A percentile compares a stretch with the other conserved stretches of the same genome.
These are phyloP conservation scores for Chydorus sphaericus DNA, from an alignment of 2,888 invertebrate genomes.

Conservation along the genomic window DNA sequence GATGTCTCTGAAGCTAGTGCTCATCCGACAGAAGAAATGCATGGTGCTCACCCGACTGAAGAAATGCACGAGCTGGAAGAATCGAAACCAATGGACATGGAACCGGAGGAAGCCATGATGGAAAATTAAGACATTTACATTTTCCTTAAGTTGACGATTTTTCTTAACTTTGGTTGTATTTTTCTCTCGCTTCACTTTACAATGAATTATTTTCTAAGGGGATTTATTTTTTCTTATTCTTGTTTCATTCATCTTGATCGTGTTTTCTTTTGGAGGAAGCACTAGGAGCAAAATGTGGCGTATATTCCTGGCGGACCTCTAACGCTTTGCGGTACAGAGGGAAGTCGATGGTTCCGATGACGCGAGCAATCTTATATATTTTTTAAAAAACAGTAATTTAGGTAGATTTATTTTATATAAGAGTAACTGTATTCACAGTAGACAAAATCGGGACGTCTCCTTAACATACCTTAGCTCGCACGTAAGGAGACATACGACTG, in stretches of 20 bases:
- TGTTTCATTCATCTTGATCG: no score
- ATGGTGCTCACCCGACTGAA: not conserved
- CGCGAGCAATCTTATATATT: conserved; percentile 4
- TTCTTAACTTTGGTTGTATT: not conserved
- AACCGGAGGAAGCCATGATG: not conserved
- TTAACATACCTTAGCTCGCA: conserved; percentile 3
- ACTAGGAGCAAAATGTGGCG: not conserved
- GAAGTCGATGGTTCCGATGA: conserved; percentile 1
- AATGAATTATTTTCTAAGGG: no score
- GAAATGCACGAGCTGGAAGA: not conserved
- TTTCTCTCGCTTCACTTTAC: not conserved
- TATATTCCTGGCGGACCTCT: conserved; percentile 7
- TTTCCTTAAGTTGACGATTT: no score
- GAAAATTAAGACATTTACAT: not conserved
- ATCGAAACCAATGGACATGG: not conserved
- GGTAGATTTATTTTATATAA: not conserved
- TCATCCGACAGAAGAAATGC: not conserved
- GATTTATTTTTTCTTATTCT: no score
- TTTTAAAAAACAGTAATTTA: conserved; percentile 3
- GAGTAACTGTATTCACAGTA: not conserved
- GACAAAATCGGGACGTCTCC: no score
- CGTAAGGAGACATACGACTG: not conserved
- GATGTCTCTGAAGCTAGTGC: not conserved
- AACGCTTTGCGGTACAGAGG: conserved; percentile 10
- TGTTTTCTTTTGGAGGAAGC: not conserved